Evolutionary conservation across 2,113 vertebrate genomes (phyloP).

Genomic region (Toxotes chatareus): DNA sequence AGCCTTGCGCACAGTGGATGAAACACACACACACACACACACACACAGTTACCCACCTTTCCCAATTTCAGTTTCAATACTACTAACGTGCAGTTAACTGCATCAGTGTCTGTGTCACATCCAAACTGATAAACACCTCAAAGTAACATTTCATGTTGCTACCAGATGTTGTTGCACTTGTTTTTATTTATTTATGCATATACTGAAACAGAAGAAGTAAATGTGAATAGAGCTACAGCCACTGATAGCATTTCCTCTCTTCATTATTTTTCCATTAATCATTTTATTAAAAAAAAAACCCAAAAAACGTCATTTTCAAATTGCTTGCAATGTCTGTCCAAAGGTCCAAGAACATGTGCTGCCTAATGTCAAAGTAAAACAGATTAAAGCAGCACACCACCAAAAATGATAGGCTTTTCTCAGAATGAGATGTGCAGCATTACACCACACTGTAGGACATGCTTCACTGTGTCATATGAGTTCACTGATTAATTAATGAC

Average conservation of each 20-base stretch:
- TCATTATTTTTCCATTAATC: background rate
- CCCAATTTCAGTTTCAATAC: slow-evolving; percentile 10
- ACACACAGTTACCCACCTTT: slow-evolving; percentile 24
- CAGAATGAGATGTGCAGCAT: too few relatives aligned
- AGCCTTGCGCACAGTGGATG: slow-evolving; percentile 56
- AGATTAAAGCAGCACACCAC: too few relatives aligned
- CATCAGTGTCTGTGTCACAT: background rate
- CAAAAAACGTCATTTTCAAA: background rate
- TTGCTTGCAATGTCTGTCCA: background rate
- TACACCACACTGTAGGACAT: too few relatives aligned
- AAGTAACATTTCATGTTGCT: slow-evolving; percentile 3
- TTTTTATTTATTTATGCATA: too few relatives aligned
- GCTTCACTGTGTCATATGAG: too few relatives aligned
- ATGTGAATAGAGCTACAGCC: background rate
- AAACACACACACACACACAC: slow-evolving; percentile 13
- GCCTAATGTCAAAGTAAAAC: background rate
- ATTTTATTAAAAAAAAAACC: too few relatives aligned
- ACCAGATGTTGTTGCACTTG: too few relatives aligned
- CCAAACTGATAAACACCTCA: background rate
- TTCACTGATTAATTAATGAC: too few relatives aligned
- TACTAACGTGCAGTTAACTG: slow-evolving; percentile 17
- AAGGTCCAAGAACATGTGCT: background rate
- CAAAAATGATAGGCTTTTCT: too few relatives aligned
- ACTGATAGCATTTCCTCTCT: background rate
- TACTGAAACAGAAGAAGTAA: background rate